Percentiles rank a stretch among this genome's conserved stretches.
Conservation (phyloP, 2,888 invertebrate genomes). For the Amphimallon solstitiale region DNA sequence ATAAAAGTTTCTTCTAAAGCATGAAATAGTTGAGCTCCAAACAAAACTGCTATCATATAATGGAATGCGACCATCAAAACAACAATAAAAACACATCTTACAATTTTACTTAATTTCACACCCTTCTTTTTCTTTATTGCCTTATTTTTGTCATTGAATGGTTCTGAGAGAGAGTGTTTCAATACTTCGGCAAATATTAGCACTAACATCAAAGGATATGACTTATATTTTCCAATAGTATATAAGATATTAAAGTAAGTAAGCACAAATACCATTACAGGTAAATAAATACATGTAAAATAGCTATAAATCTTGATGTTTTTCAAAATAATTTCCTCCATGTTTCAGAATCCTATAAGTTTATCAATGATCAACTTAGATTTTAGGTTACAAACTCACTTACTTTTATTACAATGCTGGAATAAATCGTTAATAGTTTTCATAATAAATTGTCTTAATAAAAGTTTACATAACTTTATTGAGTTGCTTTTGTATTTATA, state of each 20-base stretch:
- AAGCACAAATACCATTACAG: constrained; percentile 68
- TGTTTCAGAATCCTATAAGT: not conserved
- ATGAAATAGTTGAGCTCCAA: constrained; percentile 74
- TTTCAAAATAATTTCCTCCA: constrained; percentile 22
- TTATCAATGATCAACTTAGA: too few species aligned
- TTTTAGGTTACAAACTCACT: too few species aligned
- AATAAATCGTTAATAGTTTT: too few species aligned
- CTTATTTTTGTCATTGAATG: constrained; percentile 46
- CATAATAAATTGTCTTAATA: too few species aligned
- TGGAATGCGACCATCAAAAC: constrained; percentile 66
- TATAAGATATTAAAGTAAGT: constrained; percentile 70
- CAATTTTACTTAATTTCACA: constrained; percentile 63
- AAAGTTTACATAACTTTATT: too few species aligned
- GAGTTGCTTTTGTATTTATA: too few species aligned
- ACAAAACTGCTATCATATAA: constrained; percentile 71
- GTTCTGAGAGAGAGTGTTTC: constrained; percentile 58
- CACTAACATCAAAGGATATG: constrained; percentile 59
- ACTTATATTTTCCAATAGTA: constrained; percentile 68
- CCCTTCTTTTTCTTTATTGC: constrained; percentile 39
- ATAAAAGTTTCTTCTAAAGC: constrained; percentile 75
- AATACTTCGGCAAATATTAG: constrained; percentile 66
- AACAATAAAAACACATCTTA: constrained; percentile 66
- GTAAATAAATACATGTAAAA: constrained; percentile 72
- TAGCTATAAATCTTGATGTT: constrained; percentile 63
- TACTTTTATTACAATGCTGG: too few species aligned